These are phyloP conservation scores for Saturnia pavonia DNA, from an alignment of 2,888 invertebrate species.

Conservation along the genomic window DNA sequence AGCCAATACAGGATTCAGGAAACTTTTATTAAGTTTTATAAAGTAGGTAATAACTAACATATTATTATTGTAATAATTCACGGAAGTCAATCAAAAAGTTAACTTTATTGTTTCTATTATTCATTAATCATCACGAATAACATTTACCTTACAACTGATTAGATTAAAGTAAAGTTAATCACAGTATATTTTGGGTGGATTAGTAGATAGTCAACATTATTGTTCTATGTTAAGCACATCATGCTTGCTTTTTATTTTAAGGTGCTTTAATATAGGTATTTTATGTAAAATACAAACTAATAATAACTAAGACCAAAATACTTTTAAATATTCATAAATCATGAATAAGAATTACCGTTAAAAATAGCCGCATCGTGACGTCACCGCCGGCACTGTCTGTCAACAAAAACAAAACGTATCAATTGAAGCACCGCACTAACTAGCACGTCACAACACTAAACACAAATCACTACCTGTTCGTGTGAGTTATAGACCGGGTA, in stretches of 20 bases:
- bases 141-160: background rate
- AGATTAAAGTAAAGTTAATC: background rate
- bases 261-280: no score
- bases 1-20: no score
- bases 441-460: constrained; percentile 36
- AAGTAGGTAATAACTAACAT: no score
- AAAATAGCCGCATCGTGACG: constrained; percentile 66
- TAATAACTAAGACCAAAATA: no score
- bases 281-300: no score
- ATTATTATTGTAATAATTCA: no score
- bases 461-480: constrained; percentile 33
- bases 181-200: no score
- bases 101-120: background rate
- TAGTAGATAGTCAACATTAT: no score
- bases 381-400: constrained; percentile 64
- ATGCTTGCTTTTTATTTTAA: no score
- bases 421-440: constrained; percentile 46
- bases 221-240: no score
- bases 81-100: background rate
- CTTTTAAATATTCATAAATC: no score
- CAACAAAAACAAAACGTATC: constrained; percentile 62
- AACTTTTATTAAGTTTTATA: no score
- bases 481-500: constrained; percentile 39
- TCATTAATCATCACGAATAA: background rate
- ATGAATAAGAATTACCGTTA: constrained; percentile 61